Percentiles rank a stretch among this genome's conserved stretches.
These are phyloP conservation scores for Patella pellucida DNA, from an alignment of 2,888 invertebrate genomes.

Conservation along the genomic window DNA sequence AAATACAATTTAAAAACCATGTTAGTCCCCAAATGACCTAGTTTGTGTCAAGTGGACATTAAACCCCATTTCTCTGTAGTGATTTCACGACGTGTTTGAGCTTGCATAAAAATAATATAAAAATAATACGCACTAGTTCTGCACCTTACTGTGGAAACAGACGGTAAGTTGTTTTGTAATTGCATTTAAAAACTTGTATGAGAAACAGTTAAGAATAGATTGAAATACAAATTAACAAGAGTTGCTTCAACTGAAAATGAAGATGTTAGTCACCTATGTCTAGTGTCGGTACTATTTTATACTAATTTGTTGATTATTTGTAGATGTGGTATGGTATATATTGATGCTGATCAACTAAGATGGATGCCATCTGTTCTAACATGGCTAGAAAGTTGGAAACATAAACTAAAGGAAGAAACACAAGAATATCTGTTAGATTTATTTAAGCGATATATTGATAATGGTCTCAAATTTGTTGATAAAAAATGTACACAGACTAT, in stretches of 20 bases:
- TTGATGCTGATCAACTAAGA: slow-evolving; percentile 86
- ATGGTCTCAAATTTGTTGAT: slow-evolving; percentile 79
- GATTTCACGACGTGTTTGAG: not conserved
- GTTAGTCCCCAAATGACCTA: too few relatives aligned
- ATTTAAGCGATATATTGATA: slow-evolving; percentile 78
- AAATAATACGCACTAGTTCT: not conserved
- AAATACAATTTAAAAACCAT: too few relatives aligned
- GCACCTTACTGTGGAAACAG: not conserved
- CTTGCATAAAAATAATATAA: not conserved
- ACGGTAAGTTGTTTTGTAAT: not conserved
- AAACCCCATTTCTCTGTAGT: too few relatives aligned
- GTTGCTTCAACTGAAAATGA: too few relatives aligned
- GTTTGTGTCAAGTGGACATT: too few relatives aligned
- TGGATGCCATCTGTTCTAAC: slow-evolving; percentile 86
- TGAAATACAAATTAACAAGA: too few relatives aligned
- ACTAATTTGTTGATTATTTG: slow-evolving; percentile 8
- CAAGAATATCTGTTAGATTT: slow-evolving; percentile 78
- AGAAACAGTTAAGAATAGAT: too few relatives aligned
- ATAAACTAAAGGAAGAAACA: slow-evolving; percentile 73
- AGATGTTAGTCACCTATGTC: too few relatives aligned
- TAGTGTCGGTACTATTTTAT: not conserved
- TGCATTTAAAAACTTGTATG: too few relatives aligned
- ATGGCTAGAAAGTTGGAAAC: slow-evolving; percentile 77
- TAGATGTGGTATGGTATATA: slow-evolving; percentile 87
- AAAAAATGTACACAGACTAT: slow-evolving; percentile 82